Base-by-base conservation (phyloP, 2,888 invertebrate species). In the Drosophila conformis region DNA sequence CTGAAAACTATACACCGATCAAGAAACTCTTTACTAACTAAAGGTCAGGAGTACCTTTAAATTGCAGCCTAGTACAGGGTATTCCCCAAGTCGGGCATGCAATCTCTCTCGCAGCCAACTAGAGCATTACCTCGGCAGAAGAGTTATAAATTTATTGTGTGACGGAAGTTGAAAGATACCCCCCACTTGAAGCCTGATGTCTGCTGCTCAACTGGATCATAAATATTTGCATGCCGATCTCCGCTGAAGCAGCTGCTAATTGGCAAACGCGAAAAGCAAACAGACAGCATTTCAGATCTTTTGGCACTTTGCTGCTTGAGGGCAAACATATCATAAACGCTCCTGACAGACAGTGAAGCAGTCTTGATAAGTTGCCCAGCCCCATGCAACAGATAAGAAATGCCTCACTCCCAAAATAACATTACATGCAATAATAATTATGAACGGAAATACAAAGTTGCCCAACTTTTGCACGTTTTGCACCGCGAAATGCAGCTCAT, bases 131-230 rank as follows among this genome's bases (percentile, higher is more conserved):
- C 27, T 18, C 31, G 35, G 40, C 31, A 27, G 29, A 25, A n/a
- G 61, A 89, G 88, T 83, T 86, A 83, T 90, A 78, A 90, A 87
- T 91, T 91, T 91, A 87, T 89, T 78, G 77, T 82, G 80, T 84
- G 84, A 84, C 90, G 87, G 84, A 90, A 90, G 89, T 84, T 69
- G 77, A 27, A 27, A 56, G 52, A 25, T 49, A 63, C 36, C 38
- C 36, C 33, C 53, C 69, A 57, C 70, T 69, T 57, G 21, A 64
- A 49, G 57, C 46, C 52, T 40, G 21, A 49, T 18, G 27, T 27
- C 40, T 29, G 38, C 40, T 38, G 40, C 71, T 52, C 59, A 49
- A 63, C 35, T 54, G 35, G 36, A 58, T 62, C 40, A 48, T 68
- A 68, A 68, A 73, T 68, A 65, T 76, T 78, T 74, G 76, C 82